These are phyloP conservation scores for Mustelus asterias DNA, from an alignment of 2,113 vertebrate species.

Conservation along the genomic window DNA sequence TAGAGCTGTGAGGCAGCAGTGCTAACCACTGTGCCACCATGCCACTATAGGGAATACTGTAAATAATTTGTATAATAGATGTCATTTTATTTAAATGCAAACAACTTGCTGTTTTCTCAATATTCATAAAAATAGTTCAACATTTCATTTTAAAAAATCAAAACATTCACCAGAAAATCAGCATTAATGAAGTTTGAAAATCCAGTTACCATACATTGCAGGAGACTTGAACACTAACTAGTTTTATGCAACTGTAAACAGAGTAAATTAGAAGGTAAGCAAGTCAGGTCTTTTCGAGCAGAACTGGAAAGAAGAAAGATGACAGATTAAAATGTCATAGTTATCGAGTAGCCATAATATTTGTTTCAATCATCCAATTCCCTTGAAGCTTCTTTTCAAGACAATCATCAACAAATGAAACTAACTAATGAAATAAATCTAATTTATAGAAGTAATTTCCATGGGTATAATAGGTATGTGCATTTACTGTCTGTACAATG, in stretches of 20 bases:
- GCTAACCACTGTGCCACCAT: too few relatives aligned
- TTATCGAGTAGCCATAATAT: background rate
- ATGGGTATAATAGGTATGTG: background rate
- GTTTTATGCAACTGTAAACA: background rate
- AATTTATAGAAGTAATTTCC: background rate
- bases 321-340: background rate
- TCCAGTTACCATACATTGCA: background rate
- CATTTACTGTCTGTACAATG: background rate
- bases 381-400: background rate
- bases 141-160: background rate
- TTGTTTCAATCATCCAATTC: background rate
- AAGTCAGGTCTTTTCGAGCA: background rate
- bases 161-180: too few relatives aligned
- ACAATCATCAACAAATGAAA: background rate
- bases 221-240: background rate
- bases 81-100: background rate
- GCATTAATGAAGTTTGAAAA: background rate
- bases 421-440: background rate
- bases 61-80: background rate
- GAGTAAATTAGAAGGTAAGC: background rate
- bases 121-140: background rate
- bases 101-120: background rate
- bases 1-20: too few relatives aligned
- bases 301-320: background rate
- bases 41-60: too few relatives aligned